Evolutionary conservation across 2,113 vertebrate species (phyloP), one percentile per base, ranked within the genome.

Genomic region (Hippocampus comes): DNA sequence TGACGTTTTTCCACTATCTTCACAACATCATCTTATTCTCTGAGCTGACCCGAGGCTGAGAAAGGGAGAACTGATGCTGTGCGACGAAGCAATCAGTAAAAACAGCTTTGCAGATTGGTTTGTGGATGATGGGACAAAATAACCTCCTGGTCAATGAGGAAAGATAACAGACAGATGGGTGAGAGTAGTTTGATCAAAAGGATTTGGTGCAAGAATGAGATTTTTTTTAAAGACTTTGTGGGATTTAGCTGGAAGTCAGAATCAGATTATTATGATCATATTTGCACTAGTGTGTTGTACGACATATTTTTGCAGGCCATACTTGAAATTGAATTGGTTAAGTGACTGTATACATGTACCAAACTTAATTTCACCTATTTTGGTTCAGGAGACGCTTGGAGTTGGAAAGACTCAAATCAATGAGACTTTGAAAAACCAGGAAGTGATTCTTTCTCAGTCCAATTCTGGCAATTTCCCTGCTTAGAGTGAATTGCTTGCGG

Each of bases 1-100:
- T 85, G 88, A 87, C 84, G 84, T 83, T 87, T 87, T 79, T 75
- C 83, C 83, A 71, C 83, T 82, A 84, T 84, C 85, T 84, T 78
- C n/a, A 41, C 73, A 56, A 72, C 41, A 68, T 78, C 79, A 78
- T 86, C 80, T 88, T 79, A 87, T 88, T 86, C 82, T 76, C 71
- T 18, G 67, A 78, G 78, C 76, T 82, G 79, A 87, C 85, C 84
- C 68, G 73, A 12, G 14, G 85, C 83, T 77, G 20, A 80, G 72
- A 82, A 67, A 67, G 80, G 59, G 63, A 71, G 80, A 77, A n/a
- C 41, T 34, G 6, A n/a, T 72, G 78, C 68, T 80, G 82, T 73
- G 81, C 64, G 63, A 77, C 57, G 60, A 80, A 83, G 49, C 82
- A 64, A 79, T 74, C 74, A 83, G 81, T 76, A 76, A 87, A 82